Evolutionary conservation across 1,140 invertebrate genomes (phyloP).

Genomic region (Drosophila obscura): DNA sequence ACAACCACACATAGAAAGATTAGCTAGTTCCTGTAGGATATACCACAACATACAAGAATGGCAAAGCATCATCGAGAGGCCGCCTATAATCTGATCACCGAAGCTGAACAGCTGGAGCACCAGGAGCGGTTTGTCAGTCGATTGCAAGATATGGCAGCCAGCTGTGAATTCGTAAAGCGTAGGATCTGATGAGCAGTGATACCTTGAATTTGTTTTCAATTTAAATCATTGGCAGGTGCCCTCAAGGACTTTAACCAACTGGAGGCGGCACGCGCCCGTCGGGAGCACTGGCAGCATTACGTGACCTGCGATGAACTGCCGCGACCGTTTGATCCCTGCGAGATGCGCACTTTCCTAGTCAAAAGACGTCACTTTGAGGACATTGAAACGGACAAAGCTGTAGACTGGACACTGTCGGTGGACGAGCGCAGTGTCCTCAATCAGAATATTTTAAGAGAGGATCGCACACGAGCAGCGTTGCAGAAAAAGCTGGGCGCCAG

Average conservation of each 20-base stretch:
- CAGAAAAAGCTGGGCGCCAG: constrained; percentile 9
- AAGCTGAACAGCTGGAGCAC: constrained; percentile 23
- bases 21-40: too few species aligned
- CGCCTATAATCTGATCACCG: constrained; percentile 6
- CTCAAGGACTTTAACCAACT: constrained; percentile 15
- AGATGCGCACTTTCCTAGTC: constrained; percentile 60
- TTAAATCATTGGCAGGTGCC: constrained; percentile 24
- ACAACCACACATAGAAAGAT: too few species aligned
- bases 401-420: constrained; percentile 66
- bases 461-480: constrained; percentile 23
- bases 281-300: constrained; percentile 54
- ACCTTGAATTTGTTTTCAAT: not conserved
- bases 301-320: constrained; percentile 68
- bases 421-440: constrained; percentile 60
- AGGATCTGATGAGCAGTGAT: not conserved
- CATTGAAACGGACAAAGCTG: constrained; percentile 8
- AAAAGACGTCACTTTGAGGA: constrained; percentile 47
- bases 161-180: constrained; percentile 41
- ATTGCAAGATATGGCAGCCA: constrained; percentile 35
- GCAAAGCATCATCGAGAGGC: not conserved
- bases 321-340: constrained; percentile 53
- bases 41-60: too few species aligned
- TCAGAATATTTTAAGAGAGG: constrained; percentile 58
- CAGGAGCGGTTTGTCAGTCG: constrained; percentile 19
- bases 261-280: constrained; percentile 5